A percentile compares a stretch with the other conserved stretches of the same genome.
phyloP scores from a whole-genome alignment of 1,140 invertebrate genomes.

The Zaprionus nigranus region DNA sequence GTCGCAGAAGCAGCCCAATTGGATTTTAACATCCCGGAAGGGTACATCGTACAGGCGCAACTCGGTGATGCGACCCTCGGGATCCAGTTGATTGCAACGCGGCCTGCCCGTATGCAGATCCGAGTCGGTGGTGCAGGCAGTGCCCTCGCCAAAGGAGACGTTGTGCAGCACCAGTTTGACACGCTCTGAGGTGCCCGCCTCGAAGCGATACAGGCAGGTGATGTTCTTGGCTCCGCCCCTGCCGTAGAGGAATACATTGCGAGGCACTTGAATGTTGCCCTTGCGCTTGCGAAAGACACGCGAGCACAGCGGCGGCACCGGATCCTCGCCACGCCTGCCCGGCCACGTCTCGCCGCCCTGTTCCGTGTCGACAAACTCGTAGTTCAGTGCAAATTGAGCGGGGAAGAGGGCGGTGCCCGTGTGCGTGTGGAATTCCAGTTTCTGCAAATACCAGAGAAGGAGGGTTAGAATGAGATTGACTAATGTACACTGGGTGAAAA shows the following conservation, averaged over 20 bases:
- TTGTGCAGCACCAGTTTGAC: conserved; percentile 89
- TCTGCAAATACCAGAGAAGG: conserved; percentile 61
- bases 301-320: conserved; percentile 86
- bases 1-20: conserved; percentile 88
- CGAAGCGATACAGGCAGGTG: conserved; percentile 90
- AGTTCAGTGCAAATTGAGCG: conserved; percentile 88
- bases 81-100: conserved; percentile 85
- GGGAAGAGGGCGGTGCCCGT: conserved; percentile 89
- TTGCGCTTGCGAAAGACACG: conserved; percentile 84
- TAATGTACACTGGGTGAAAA: conserved; percentile 26
- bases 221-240: conserved; percentile 90
- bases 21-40: conserved; percentile 87
- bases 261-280: conserved; percentile 84
- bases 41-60: conserved; percentile 88
- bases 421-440: conserved; percentile 85
- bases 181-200: conserved; percentile 88
- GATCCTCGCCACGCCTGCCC: conserved; percentile 87
- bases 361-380: conserved; percentile 93
- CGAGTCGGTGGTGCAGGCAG: conserved; percentile 88
- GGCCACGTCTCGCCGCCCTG: conserved; percentile 89
- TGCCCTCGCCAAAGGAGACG: conserved; percentile 88
- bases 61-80: conserved; percentile 86
- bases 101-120: conserved; percentile 89
- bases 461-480: background rate
- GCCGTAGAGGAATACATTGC: conserved; percentile 91